These are phyloP conservation scores for Sceliomorpha sp. DNA, from an alignment of 2,888 invertebrate species.

Conservation along the genomic window DNA sequence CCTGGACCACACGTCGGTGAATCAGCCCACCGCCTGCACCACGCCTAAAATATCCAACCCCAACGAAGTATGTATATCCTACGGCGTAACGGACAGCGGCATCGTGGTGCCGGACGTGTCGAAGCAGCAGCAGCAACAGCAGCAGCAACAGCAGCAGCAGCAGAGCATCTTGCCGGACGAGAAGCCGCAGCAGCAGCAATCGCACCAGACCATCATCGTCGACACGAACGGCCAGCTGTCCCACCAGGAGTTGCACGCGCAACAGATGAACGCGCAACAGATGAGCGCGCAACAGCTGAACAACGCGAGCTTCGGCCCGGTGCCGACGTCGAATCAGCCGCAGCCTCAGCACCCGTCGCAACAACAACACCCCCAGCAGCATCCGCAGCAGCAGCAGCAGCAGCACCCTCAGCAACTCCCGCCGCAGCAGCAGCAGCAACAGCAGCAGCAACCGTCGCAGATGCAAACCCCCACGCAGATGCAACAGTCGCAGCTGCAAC, in stretches of 20 bases:
- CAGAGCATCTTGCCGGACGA: conserved; percentile 68
- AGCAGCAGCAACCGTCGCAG: conserved; percentile 78
- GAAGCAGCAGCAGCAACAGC: conserved; percentile 64
- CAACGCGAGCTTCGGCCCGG: conserved; percentile 60
- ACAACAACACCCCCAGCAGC: conserved; percentile 58
- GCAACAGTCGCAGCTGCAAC: too few relatives aligned
- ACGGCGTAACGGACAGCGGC: conserved; percentile 76
- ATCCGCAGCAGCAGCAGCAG: conserved; percentile 73
- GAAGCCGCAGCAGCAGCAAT: too few relatives aligned
- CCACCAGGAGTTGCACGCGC: conserved; percentile 67
- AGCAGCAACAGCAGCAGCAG: too few relatives aligned
- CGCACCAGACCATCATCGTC: conserved; percentile 56
- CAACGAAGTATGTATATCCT: conserved; percentile 79
- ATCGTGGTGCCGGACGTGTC: conserved; percentile 70
- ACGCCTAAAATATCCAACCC: conserved; percentile 75
- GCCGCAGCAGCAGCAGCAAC: conserved; percentile 81
- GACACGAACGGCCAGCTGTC: conserved; percentile 74
- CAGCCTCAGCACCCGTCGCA: conserved; percentile 69
- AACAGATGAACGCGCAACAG: conserved; percentile 65
- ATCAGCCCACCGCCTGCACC: conserved; percentile 73
- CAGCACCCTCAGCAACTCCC: conserved; percentile 80
- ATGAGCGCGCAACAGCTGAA: conserved; percentile 65
- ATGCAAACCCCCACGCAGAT: conserved; percentile 31
- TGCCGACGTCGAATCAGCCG: conserved; percentile 43
- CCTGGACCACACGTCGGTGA: conserved; percentile 88